phyloP scores from a whole-genome alignment of 1,140 invertebrate species.

The Heliconius congener region DNA sequence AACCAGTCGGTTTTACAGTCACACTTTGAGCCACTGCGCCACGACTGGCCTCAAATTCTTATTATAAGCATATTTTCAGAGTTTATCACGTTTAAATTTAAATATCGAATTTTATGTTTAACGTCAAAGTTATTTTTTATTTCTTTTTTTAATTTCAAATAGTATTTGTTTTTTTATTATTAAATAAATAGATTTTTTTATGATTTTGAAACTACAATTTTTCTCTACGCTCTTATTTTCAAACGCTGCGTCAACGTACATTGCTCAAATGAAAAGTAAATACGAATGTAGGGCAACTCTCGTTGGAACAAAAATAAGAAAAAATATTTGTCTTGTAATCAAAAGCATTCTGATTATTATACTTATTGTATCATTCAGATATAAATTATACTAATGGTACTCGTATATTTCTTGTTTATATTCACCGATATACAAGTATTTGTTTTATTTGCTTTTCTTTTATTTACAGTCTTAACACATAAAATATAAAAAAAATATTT shows the following conservation, averaged over 20 bases:
- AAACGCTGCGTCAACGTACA: conserved; percentile 12
- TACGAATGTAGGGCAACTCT: conserved; percentile 50
- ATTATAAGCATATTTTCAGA: too few relatives aligned
- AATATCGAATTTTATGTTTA: too few relatives aligned
- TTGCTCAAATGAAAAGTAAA: conserved; percentile 57
- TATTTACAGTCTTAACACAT: too few relatives aligned
- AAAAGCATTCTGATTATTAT: conserved; percentile 11
- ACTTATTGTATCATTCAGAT: conserved; percentile 9
- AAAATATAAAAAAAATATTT: not conserved
- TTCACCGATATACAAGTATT: too few relatives aligned
- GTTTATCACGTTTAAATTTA: too few relatives aligned
- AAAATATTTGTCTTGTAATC: conserved; percentile 9
- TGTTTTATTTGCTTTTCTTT: too few relatives aligned
- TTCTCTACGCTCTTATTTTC: not conserved
- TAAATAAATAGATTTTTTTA: not conserved
- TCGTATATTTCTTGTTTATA: not conserved
- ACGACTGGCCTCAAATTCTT: too few relatives aligned
- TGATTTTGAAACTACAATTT: not conserved
- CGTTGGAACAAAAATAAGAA: conserved; percentile 4
- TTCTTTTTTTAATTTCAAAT: not conserved
- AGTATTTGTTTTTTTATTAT: not conserved
- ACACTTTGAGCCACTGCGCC: too few relatives aligned
- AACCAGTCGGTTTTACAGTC: too few relatives aligned
- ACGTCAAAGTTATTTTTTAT: not conserved
- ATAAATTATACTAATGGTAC: not conserved